Conservation (phyloP, 1,140 invertebrate species). For the Drosophila ananassae region DNA sequence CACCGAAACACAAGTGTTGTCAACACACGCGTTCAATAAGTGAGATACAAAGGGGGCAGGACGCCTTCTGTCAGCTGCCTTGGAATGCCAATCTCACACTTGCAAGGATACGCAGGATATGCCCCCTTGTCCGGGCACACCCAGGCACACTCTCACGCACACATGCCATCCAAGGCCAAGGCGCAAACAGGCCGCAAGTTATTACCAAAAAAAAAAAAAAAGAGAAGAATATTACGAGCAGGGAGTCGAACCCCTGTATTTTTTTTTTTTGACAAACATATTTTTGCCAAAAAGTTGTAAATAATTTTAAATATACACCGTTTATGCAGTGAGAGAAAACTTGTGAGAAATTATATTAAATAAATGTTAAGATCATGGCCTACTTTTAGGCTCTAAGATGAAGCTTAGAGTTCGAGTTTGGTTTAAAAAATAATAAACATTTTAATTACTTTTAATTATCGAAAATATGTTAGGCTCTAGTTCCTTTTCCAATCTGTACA, state of each 20-base stretch:
- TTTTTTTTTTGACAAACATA: constrained; percentile 70
- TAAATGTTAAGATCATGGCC: background rate
- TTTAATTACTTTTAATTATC: no score
- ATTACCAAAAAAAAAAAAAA: constrained; percentile 54
- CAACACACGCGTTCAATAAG: constrained; percentile 72
- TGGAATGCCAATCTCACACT: constrained; percentile 31
- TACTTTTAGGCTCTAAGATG: no score
- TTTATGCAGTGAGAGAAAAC: background rate
- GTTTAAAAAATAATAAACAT: no score
- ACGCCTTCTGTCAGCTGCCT: constrained; percentile 1
- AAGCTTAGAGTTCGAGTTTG: no score
- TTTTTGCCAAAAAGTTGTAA: constrained; percentile 80
- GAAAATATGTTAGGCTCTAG: no score
- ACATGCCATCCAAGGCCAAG: constrained; percentile 37
- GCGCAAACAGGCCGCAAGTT: constrained; percentile 78
- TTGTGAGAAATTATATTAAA: background rate
- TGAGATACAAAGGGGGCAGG: constrained; percentile 15
- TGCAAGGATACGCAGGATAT: constrained; percentile 24
- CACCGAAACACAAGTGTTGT: constrained; percentile 82
- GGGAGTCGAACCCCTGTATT: constrained; percentile 18
- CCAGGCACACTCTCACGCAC: constrained; percentile 1
- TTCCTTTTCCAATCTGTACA: no score
- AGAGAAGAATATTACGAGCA: constrained; percentile 33
- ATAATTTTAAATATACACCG: constrained; percentile 81
- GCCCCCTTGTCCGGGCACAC: background rate